Conservation (phyloP, 2,797 vertebrate species). For the Cryptoprocta ferox region DNA sequence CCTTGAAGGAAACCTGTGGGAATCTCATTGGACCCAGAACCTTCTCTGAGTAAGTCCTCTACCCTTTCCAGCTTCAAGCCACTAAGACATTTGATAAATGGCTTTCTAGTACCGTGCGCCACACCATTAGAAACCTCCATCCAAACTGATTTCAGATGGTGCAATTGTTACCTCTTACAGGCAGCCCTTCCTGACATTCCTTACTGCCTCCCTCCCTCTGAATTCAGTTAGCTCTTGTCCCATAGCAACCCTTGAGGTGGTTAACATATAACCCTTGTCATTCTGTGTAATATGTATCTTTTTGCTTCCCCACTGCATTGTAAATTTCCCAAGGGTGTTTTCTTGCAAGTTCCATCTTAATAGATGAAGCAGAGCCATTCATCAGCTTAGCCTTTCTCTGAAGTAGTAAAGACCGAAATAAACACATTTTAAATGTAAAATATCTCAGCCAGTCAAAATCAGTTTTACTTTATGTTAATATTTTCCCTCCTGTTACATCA, state of each 20-base stretch:
- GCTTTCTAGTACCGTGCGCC: not conserved
- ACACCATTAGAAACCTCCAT: not conserved
- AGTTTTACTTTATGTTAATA: slow-evolving; percentile 19
- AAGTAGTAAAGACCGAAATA: not conserved
- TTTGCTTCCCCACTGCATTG: not conserved
- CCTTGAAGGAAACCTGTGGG: not conserved
- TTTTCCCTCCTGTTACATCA: not conserved
- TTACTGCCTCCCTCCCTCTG: not conserved
- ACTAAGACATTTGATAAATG: not conserved
- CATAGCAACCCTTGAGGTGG: not conserved
- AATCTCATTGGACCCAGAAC: not conserved
- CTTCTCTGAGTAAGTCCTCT: not conserved
- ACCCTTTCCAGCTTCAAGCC: not conserved
- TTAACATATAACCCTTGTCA: not conserved
- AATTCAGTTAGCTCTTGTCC: not conserved
- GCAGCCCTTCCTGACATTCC: not conserved
- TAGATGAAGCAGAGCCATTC: not conserved
- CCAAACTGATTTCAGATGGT: not conserved
- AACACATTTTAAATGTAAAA: not conserved
- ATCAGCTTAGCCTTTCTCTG: not conserved
- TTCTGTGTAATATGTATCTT: not conserved
- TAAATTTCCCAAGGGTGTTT: not conserved
- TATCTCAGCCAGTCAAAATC: not conserved
- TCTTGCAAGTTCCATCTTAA: not conserved
- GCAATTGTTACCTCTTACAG: not conserved